phyloP scores from a whole-genome alignment of 2,797 vertebrate genomes.

The Champsocephalus esox region DNA sequence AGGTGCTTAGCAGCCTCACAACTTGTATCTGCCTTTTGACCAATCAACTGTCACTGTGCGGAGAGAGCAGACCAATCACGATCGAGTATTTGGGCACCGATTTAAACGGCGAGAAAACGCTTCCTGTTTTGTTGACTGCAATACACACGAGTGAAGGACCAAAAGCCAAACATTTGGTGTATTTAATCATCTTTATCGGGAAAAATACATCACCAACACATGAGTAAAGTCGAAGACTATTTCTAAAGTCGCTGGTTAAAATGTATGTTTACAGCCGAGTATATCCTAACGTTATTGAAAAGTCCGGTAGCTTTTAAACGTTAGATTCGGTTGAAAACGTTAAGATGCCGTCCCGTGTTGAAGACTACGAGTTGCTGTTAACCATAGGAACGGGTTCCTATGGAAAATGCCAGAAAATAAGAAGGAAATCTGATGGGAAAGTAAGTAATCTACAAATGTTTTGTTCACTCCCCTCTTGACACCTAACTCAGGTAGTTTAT shows the following conservation, averaged over 20 bases:
- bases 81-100: constrained; percentile 64
- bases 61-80: constrained; percentile 70
- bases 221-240: accelerated
- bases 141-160: background rate
- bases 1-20: constrained; percentile 70
- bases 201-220: background rate
- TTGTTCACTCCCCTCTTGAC: background rate
- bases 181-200: background rate
- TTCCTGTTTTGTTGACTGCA: constrained; percentile 50
- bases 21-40: constrained; percentile 43
- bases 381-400: constrained; percentile 95
- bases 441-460: constrained; percentile 71
- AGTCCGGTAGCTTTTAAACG: constrained; percentile 3
- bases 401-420: constrained; percentile 94
- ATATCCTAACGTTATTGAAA: background rate
- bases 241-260: background rate
- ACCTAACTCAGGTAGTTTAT: background rate
- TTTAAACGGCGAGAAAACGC: constrained; percentile 73
- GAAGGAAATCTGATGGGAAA: constrained; percentile 90
- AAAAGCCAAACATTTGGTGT: background rate
- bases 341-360: constrained; percentile 90
- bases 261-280: background rate
- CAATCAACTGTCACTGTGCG: constrained; percentile 68
- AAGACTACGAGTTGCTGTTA: constrained; percentile 92
- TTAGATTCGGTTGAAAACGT: background rate